Conservation (phyloP, 2,113 vertebrate genomes). For the Epinephelus fuscoguttatus region DNA sequence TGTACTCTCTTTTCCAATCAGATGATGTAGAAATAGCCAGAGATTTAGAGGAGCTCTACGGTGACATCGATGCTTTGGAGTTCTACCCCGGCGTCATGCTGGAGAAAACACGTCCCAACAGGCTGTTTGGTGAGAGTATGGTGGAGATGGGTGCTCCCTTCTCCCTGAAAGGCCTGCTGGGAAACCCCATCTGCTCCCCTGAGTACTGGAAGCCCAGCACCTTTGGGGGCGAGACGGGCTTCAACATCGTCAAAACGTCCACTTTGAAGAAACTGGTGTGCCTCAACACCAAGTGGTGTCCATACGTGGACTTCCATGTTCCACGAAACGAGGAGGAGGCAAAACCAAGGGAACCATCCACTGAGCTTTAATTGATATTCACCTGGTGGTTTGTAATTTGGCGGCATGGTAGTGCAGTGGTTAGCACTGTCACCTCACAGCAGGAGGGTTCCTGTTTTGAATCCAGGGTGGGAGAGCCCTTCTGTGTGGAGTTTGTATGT, state of each 20-base stretch:
- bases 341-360: conserved; percentile 36
- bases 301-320: conserved; percentile 89
- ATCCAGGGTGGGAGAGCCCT: too few relatives aligned
- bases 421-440: too few relatives aligned
- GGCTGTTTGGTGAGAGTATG: conserved; percentile 97
- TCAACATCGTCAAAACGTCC: conserved; percentile 90
- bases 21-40: conserved; percentile 87
- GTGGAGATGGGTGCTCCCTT: conserved; percentile 96
- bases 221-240: conserved; percentile 92
- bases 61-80: conserved; percentile 94
- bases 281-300: conserved; percentile 91
- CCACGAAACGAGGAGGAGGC: conserved; percentile 60
- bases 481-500: too few relatives aligned
- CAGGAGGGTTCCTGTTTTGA: too few relatives aligned
- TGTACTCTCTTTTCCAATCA: conserved; percentile 64
- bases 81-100: conserved; percentile 91
- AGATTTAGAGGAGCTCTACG: conserved; percentile 91
- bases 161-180: conserved; percentile 96
- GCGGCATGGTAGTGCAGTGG: too few relatives aligned
- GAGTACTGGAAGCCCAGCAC: conserved; percentile 98
- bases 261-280: conserved; percentile 91
- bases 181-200: conserved; percentile 96
- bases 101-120: conserved; percentile 86
- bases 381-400: not conserved
- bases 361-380: conserved; percentile 66